Evolutionary conservation across 2,797 vertebrate genomes (phyloP).

Genomic region (Brachyalestes nurse): DNA sequence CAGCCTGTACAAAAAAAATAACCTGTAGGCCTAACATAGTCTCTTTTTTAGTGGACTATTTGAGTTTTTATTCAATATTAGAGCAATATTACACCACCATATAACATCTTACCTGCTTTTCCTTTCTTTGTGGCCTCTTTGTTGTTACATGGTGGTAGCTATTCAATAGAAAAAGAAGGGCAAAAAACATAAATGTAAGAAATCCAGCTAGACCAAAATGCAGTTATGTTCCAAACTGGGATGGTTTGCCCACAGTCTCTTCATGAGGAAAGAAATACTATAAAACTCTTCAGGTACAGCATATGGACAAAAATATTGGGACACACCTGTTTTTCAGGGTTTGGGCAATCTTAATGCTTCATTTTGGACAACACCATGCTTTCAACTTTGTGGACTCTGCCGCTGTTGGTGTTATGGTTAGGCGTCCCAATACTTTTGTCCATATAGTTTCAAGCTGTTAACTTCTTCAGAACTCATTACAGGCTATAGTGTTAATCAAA

Average conservation of each 20-base stretch:
- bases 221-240: not conserved
- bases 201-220: not conserved
- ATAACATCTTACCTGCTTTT: slow-evolving; percentile 70
- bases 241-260: not conserved
- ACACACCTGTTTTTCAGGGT: too few species aligned
- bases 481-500: too few species aligned
- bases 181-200: not conserved
- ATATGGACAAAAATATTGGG: too few species aligned
- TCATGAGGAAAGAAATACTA: not conserved
- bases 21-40: slow-evolving; percentile 2
- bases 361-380: too few species aligned
- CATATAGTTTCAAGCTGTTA: too few species aligned
- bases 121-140: slow-evolving; percentile 75
- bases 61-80: not conserved
- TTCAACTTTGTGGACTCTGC: too few species aligned
- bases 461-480: too few species aligned
- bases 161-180: slow-evolving; percentile 54
- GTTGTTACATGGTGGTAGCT: slow-evolving; percentile 77
- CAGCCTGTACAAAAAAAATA: not conserved
- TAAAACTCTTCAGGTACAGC: too few species aligned
- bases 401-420: too few species aligned
- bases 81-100: not conserved
- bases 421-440: too few species aligned
- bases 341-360: too few species aligned
- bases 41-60: slow-evolving; percentile 6